A percentile compares a stretch with the other conserved stretches of the same genome.
Conservation (phyloP, 2,888 invertebrate species). For the Allacma fusca region DNA sequence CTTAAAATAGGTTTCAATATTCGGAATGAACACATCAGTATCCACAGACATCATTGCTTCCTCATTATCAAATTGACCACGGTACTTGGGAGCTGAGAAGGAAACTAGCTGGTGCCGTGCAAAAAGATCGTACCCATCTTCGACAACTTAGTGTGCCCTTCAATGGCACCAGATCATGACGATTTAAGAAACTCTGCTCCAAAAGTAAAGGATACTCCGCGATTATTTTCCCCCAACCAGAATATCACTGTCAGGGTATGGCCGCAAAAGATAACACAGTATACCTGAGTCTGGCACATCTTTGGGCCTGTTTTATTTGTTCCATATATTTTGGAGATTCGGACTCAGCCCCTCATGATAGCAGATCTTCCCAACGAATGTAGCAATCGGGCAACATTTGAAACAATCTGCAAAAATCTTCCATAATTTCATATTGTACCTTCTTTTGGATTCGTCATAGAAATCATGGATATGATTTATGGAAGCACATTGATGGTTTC, state of each 20-base stretch:
- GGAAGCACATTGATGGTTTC: slow-evolving; percentile 95
- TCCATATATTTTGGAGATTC: slow-evolving; percentile 91
- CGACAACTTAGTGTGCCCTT: slow-evolving; percentile 97
- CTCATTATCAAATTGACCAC: slow-evolving; percentile 98
- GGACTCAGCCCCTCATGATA: slow-evolving; percentile 95
- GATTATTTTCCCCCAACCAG: slow-evolving; percentile 85
- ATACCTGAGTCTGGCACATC: slow-evolving; percentile 44
- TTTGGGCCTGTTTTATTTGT: slow-evolving; percentile 47
- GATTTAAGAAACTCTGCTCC: slow-evolving; percentile 95
- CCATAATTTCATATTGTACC: slow-evolving; percentile 73
- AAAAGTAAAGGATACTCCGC: slow-evolving; percentile 98
- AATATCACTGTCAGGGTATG: slow-evolving; percentile 85
- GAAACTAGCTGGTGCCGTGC: slow-evolving; percentile 98
- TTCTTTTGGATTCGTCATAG: slow-evolving; percentile 74
- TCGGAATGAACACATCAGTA: slow-evolving; percentile 99
- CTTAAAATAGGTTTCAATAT: slow-evolving; percentile 99
- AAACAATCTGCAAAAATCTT: slow-evolving; percentile 86
- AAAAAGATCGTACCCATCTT: slow-evolving; percentile 99
- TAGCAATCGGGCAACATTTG: slow-evolving; percentile 98
- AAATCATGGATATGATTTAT: slow-evolving; percentile 99
- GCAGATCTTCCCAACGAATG: slow-evolving; percentile 99
- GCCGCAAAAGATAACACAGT: slow-evolving; percentile 93
- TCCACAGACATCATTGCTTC: slow-evolving; percentile 99
- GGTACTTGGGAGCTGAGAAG: slow-evolving; percentile 98
- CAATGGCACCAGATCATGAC: slow-evolving; percentile 96